phyloP scores from a whole-genome alignment of 2,888 invertebrate genomes.

The Drosophila incognita region DNA sequence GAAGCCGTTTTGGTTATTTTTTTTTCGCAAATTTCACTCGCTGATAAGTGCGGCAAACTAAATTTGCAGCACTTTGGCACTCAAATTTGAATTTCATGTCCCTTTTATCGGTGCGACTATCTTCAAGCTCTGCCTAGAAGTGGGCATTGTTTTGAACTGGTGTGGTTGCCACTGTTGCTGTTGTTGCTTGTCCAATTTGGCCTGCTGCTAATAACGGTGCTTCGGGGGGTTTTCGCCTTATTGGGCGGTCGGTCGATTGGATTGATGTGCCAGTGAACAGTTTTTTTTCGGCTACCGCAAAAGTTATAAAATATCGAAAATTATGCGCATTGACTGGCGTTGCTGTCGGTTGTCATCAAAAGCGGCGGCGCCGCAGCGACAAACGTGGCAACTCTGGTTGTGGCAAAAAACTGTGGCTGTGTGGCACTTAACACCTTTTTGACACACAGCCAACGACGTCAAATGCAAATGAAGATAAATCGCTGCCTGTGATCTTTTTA shows the following conservation, averaged over 20 bases:
- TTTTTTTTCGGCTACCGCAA: slow-evolving; percentile 52
- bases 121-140: slow-evolving; percentile 56
- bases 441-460: slow-evolving; percentile 79
- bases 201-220: slow-evolving; percentile 71
- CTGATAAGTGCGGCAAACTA: slow-evolving; percentile 64
- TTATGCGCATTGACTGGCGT: slow-evolving; percentile 74
- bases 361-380: slow-evolving; percentile 64
- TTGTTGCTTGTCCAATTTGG: slow-evolving; percentile 63
- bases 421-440: slow-evolving; percentile 80
- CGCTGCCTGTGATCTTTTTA: slow-evolving; percentile 81
- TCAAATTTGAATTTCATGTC: slow-evolving; percentile 82
- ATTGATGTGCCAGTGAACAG: slow-evolving; percentile 68
- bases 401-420: slow-evolving; percentile 26
- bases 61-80: slow-evolving; percentile 68
- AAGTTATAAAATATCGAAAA: slow-evolving; percentile 78
- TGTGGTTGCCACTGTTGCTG: slow-evolving; percentile 16
- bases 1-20: slow-evolving; percentile 60
- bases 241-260: slow-evolving; percentile 63
- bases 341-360: slow-evolving; percentile 71
- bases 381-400: slow-evolving; percentile 28
- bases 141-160: slow-evolving; percentile 48
- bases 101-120: slow-evolving; percentile 82
- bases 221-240: slow-evolving; percentile 61
- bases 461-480: slow-evolving; percentile 83
- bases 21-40: slow-evolving; percentile 59